Conservation (phyloP, 2,797 vertebrate genomes). For the Falco concolor region DNA sequence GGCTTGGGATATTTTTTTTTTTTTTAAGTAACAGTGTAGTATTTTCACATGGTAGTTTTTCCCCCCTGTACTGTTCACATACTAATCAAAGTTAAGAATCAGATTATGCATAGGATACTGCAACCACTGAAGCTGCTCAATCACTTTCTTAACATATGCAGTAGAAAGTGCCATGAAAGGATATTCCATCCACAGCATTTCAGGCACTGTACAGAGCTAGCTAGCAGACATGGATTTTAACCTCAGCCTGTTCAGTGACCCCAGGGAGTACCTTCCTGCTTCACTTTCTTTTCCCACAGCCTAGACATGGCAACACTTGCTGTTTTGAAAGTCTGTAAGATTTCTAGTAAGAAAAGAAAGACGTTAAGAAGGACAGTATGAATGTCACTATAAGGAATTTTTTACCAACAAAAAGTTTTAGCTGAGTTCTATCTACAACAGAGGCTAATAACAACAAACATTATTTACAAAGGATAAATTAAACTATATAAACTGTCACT, state of each 20-base stretch:
- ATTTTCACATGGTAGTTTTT: background rate
- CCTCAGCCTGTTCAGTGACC: background rate
- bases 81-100: background rate
- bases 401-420: background rate
- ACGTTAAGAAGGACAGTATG: background rate
- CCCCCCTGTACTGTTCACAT: accelerated
- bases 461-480: slow-evolving; percentile 42
- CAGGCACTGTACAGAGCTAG: background rate
- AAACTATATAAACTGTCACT: slow-evolving; percentile 6
- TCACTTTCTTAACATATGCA: background rate
- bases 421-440: background rate
- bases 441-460: slow-evolving; percentile 22
- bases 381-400: background rate
- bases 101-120: background rate
- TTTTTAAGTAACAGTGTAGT: background rate
- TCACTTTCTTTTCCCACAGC: background rate
- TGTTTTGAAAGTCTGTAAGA: background rate
- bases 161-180: background rate
- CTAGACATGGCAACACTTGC: background rate
- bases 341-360: background rate
- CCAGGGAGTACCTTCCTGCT: background rate
- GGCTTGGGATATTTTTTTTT: background rate
- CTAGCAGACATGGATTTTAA: background rate
- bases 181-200: background rate
- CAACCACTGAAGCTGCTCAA: background rate